These are phyloP conservation scores for Eudasyphora cyanicolor DNA, from an alignment of 2,888 invertebrate species.

Conservation along the genomic window DNA sequence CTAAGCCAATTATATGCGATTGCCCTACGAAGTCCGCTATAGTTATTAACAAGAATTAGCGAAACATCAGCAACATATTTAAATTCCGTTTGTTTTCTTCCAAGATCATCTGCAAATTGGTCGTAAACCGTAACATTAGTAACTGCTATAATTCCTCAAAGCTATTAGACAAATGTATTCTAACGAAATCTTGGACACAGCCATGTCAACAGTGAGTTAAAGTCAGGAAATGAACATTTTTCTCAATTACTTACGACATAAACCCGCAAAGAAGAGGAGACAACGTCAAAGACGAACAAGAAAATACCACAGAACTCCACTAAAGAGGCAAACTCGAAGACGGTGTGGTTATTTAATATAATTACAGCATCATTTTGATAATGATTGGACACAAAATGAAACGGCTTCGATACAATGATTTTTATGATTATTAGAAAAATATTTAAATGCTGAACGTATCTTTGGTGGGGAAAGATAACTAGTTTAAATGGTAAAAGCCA, in stretches of 20 bases:
- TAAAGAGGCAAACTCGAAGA: not conserved
- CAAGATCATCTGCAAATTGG: not conserved
- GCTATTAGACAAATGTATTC: not conserved
- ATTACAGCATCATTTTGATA: slow-evolving; percentile 36
- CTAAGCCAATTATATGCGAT: not conserved
- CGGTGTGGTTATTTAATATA: slow-evolving; percentile 27
- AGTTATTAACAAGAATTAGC: not conserved
- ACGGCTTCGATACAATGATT: not conserved
- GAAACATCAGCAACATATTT: not conserved
- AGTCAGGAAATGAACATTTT: slow-evolving; percentile 45
- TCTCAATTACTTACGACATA: slow-evolving; percentile 37
- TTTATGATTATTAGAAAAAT: slow-evolving; percentile 1
- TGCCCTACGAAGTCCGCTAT: not conserved
- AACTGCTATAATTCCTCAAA: not conserved
- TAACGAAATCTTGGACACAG: not conserved
- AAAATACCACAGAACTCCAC: not conserved
- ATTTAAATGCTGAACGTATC: not conserved
- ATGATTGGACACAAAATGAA: slow-evolving; percentile 42
- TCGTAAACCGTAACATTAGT: not conserved
- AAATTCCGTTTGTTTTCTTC: not conserved
- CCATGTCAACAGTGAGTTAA: slow-evolving; percentile 27
- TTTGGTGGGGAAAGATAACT: not conserved
- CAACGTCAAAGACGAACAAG: not conserved
- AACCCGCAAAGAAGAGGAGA: too few relatives aligned
- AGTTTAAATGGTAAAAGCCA: not conserved